Evolutionary conservation across 1,140 invertebrate genomes (phyloP), one percentile per base, ranked within the genome.

Genomic region (Antheraea mylitta): DNA sequence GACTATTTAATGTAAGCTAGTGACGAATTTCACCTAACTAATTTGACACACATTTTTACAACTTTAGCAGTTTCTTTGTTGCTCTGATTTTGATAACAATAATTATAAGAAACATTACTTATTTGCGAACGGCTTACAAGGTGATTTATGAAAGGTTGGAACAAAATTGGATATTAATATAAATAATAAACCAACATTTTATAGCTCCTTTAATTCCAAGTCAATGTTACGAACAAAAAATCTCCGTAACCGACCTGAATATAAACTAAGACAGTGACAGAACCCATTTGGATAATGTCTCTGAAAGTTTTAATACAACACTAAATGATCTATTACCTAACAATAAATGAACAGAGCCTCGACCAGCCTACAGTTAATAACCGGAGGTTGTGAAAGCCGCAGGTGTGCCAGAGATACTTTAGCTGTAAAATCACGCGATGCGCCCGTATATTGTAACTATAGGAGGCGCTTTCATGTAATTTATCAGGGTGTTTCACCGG

Each of bases 361-460:
- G 11, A 53, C 45, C 16, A 53, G 45, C 45, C 16, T 53, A 53
- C 16, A 6, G 45, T 53, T 53, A 53, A 53, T 53, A 53, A 53
- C 45, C 45, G 16, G 45, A 53, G 16, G 45, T 53, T 53, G 45
- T 53, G 45, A 53, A 53, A 53, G 45, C 16, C 45, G 45, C 45
- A 53, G 45, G 45, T 53, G 45, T 13, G 45, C 45, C 45, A 13
- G 45, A 53, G 45, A 53, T 53, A 53, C 45, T 16, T 6, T 16
- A 13, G 7, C 45, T 13, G 45, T 53, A 53, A 53, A 53, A 53
- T 53, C 45, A 53, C 45, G 45, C 45, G 45, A 53, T 53, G 45
- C 45, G 45, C 45, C 45, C 45, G 45, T 53, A 53, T 13, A 53
- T 53, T n/a, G 45, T 53, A 53, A n/a, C 45, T 53, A 53, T 53